These are phyloP conservation scores for Halictus rubicundus DNA, from an alignment of 1,140 invertebrate species.

Conservation along the genomic window DNA sequence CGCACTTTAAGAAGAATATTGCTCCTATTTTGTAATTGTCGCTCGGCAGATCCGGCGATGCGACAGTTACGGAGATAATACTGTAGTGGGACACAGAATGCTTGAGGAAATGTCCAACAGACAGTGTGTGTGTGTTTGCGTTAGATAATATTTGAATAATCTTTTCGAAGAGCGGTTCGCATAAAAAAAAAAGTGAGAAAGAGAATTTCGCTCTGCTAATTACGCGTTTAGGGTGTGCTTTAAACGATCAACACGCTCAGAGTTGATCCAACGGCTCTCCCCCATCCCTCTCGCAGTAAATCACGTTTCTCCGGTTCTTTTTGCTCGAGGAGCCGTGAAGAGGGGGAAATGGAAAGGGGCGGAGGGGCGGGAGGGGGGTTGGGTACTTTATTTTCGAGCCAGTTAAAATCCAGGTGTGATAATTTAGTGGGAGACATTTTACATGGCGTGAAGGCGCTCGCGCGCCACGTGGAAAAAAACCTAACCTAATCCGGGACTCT, in stretches of 20 bases:
- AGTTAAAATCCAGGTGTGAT: conserved; percentile 61
- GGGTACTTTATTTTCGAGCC: conserved; percentile 51
- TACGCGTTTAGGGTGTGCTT: not conserved
- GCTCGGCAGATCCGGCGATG: too few relatives aligned
- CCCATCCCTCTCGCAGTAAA: conserved; percentile 7
- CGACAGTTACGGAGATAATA: too few relatives aligned
- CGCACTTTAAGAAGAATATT: too few relatives aligned
- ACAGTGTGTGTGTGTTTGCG: too few relatives aligned
- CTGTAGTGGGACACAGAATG: too few relatives aligned
- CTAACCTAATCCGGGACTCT: conserved; percentile 65
- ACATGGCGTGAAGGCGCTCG: conserved; percentile 10
- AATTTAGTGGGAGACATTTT: conserved; percentile 48
- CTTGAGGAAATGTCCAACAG: too few relatives aligned
- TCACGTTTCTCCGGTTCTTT: not conserved
- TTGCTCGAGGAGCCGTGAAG: not conserved
- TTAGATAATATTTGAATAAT: too few relatives aligned
- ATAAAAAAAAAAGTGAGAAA: too few relatives aligned
- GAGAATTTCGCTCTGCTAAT: conserved; percentile 3
- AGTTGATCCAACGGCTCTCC: not conserved
- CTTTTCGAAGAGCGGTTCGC: too few relatives aligned
- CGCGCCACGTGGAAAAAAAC: conserved; percentile 2
- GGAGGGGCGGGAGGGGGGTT: too few relatives aligned
- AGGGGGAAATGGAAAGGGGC: too few relatives aligned
- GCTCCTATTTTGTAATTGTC: too few relatives aligned
- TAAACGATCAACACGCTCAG: not conserved